Evolutionary conservation across 2,797 vertebrate species (phyloP), one percentile per base, ranked within the genome.

Genomic region (Melanogrammus aeglefinus): DNA sequence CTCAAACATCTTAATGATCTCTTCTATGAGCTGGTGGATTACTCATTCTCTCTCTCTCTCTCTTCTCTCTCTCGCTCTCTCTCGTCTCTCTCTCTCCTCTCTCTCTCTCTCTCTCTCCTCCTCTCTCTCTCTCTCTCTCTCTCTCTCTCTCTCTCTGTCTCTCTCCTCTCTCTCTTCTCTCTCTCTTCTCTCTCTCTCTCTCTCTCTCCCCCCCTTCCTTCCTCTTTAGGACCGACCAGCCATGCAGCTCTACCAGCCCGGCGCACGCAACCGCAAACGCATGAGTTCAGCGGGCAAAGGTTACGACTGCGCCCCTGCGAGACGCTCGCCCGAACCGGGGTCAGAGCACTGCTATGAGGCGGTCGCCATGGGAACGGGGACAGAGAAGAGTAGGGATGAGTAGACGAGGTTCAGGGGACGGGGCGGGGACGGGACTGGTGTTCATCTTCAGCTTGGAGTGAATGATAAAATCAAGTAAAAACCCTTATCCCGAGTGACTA

Each of bases 241-340:
- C 86, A 96, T 98, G 96, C 97, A 98, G 93, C 89, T 97, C 18
- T 97, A 97, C 86, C 96, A 97, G 88, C 96, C 97, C 2, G 96
- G 97, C 69, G 92, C 94, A 70, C 95, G 94, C 87, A 96, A 94
- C 88, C 95, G 95, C 88, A 96, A 96, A 44, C 94, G 92, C 77
- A 87, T 88, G 92, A 95, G 93, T 80, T 94, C 93, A 7, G 88
- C 93, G 36, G 95, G 92, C 86, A 97, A 96, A 92, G 88, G 88
- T 81, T 96, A 91, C 0, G 96, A 96, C 83, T 94, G 93, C 88
- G 76, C 87, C 47, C 92, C 92, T 1, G 89, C 86, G 73, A 86
- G 88, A 10, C 90, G 87, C 82, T 87, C 91, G 9, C 93, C 93
- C 0, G 96, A 97, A 83, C 91, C 94, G 2, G 85, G 85, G 81